Base-by-base conservation (phyloP, 64 coral and sea anemone species). In the Montipora foliosa region DNA sequence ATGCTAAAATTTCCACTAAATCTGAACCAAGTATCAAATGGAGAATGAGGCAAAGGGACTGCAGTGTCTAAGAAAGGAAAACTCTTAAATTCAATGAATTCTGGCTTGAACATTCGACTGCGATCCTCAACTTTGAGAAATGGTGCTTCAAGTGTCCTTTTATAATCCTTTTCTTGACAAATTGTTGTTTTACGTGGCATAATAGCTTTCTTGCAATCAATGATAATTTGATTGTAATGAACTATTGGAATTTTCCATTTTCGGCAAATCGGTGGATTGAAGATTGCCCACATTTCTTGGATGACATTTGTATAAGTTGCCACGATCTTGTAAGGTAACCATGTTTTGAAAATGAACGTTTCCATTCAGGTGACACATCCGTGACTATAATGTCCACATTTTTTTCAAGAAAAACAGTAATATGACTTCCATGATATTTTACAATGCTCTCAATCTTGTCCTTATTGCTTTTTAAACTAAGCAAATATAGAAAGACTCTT, bases 11-110 rank as follows among this genome's bases (percentile, higher is more conserved):
- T 67, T 13, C 12, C 64, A 67, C 14, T 0, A 67, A 4, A 67
- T 67, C 64, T 67, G 64, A 16, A 67, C 64, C 64, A 67, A 67
- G 64, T 9, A 19, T 67, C 64, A 67, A 67, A 67, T 67, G 64
- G 64, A 67, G 64, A 67, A 67, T 67, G 64, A 67, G 64, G 64
- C 64, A 67, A 67, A 16, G 64, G 64, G 17, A 67, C 64, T 57
- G 64, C 17, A 16, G 64, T 67, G 17, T 67, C 64, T 16, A 67
- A 67, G 17, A 67, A 67, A 16, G 64, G 64, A 67, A 67, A 67
- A 67, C 64, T 67, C 12, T 67, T 67, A 67, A 67, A 67, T 67
- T 67, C 64, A 67, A 67, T 67, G 64, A 67, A 67, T 19, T 67
- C 64, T 67, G 64, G 64, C 64, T 16, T 6, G 64, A 0, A 67